phyloP scores from a whole-genome alignment of 2,797 vertebrate species.

The Vireo griseus region DNA sequence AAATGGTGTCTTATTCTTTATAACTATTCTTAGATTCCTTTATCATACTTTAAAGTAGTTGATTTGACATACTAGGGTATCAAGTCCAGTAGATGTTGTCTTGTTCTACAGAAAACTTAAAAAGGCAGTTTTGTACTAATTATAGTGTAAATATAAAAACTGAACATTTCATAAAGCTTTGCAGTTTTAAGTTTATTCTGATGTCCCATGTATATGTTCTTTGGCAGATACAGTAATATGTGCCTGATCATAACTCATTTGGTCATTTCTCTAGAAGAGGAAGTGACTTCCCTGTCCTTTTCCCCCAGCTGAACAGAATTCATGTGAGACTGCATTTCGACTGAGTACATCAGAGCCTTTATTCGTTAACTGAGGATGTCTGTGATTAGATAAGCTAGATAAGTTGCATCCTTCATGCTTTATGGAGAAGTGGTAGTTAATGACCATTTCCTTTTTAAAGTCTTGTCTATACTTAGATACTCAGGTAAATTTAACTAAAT shows the following conservation, averaged over 20 bases:
- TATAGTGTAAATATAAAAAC: slow-evolving; percentile 57
- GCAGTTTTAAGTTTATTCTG: slow-evolving; percentile 40
- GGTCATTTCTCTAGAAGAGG: neutral
- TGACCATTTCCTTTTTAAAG: neutral
- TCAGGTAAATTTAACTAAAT: slow-evolving; percentile 49
- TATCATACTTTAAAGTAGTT: slow-evolving; percentile 37
- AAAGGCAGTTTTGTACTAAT: slow-evolving; percentile 61
- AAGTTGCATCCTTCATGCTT: neutral
- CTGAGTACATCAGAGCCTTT: neutral
- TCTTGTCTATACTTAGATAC: slow-evolving; percentile 26
- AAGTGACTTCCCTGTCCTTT: neutral
- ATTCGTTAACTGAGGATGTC: neutral
- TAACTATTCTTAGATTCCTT: slow-evolving; percentile 42
- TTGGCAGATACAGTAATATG: slow-evolving; percentile 1
- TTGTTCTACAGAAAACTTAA: slow-evolving; percentile 53
- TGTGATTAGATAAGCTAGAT: neutral
- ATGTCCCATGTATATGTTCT: neutral
- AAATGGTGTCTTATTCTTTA: slow-evolving; percentile 60
- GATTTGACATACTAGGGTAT: slow-evolving; percentile 29
- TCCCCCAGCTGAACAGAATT: neutral
- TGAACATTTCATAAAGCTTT: slow-evolving; percentile 45
- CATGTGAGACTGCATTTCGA: neutral
- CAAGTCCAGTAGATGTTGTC: slow-evolving; percentile 45
- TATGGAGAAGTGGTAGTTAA: neutral
- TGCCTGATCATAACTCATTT: neutral